These are phyloP conservation scores for Vireo altiloquus DNA, from an alignment of 2,113 vertebrate species.

Conservation along the genomic window DNA sequence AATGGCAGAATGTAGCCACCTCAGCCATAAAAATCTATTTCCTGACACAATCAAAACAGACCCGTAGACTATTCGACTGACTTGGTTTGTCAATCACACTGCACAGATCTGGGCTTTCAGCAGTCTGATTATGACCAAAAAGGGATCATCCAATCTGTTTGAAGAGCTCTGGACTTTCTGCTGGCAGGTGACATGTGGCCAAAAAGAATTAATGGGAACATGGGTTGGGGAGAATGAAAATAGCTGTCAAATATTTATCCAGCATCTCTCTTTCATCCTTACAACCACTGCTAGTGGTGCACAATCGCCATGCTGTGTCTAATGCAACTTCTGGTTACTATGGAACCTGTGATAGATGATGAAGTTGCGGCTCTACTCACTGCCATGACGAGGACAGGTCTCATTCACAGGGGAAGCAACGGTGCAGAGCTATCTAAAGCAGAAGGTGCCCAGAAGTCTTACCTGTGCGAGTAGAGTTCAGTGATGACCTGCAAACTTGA, in stretches of 20 bases:
- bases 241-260: not conserved
- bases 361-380: not conserved
- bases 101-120: not conserved
- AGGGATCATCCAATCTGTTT: not conserved
- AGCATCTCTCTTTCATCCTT: not conserved
- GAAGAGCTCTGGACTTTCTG: rapidly evolving
- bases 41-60: not conserved
- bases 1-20: not conserved
- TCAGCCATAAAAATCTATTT: not conserved
- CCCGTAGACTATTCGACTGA: rapidly evolving
- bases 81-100: not conserved
- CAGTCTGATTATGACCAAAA: not conserved
- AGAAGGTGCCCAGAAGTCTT: not conserved
- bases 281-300: not conserved
- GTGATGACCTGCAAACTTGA: rapidly evolving
- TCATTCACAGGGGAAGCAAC: not conserved
- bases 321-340: not conserved
- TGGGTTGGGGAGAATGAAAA: not conserved
- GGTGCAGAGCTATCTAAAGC: not conserved
- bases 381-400: not conserved
- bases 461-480: not conserved
- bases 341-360: not conserved
- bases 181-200: not conserved
- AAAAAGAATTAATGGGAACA: not conserved
- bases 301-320: rapidly evolving